These are phyloP conservation scores for Eurois occulta DNA, from an alignment of 2,888 invertebrate genomes.

Conservation along the genomic window DNA sequence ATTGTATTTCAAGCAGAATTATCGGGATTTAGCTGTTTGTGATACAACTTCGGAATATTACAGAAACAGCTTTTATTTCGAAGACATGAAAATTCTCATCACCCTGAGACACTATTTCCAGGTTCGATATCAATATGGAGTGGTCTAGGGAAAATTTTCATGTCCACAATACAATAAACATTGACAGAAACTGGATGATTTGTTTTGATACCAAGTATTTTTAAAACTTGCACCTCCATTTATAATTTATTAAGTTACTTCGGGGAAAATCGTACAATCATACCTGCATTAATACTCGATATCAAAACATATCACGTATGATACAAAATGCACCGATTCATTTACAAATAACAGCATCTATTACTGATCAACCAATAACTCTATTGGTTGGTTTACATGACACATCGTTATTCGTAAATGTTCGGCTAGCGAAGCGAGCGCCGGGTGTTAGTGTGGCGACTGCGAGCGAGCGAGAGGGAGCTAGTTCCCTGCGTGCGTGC, in stretches of 20 bases:
- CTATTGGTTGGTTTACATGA: neutral
- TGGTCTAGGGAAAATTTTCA: slow-evolving; percentile 37
- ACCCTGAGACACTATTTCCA: neutral
- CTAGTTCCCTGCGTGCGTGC: slow-evolving; percentile 51
- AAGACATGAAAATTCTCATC: slow-evolving; percentile 43
- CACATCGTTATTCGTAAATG: slow-evolving; percentile 59
- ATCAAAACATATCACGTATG: slow-evolving; percentile 56
- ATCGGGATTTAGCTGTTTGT: slow-evolving; percentile 58
- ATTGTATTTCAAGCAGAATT: slow-evolving; percentile 49
- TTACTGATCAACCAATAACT: neutral
- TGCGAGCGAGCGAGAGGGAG: slow-evolving; percentile 65
- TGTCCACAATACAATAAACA: slow-evolving; percentile 54
- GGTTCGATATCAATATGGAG: neutral
- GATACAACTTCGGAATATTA: slow-evolving; percentile 60
- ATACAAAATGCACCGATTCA: slow-evolving; percentile 44
- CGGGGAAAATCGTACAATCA: neutral
- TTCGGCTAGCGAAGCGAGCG: slow-evolving; percentile 70
- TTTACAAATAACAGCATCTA: slow-evolving; percentile 40
- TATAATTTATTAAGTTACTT: neutral
- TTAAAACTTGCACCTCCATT: neutral
- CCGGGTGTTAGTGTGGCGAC: slow-evolving; percentile 69
- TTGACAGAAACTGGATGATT: slow-evolving; percentile 44
- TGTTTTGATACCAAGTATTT: slow-evolving; percentile 29
- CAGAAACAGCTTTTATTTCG: slow-evolving; percentile 52
- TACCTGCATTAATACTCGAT: neutral